Percentiles rank a stretch among this genome's conserved stretches.
These are phyloP conservation scores for Pollenia labialis DNA, from an alignment of 2,888 invertebrate genomes.

Conservation along the genomic window DNA sequence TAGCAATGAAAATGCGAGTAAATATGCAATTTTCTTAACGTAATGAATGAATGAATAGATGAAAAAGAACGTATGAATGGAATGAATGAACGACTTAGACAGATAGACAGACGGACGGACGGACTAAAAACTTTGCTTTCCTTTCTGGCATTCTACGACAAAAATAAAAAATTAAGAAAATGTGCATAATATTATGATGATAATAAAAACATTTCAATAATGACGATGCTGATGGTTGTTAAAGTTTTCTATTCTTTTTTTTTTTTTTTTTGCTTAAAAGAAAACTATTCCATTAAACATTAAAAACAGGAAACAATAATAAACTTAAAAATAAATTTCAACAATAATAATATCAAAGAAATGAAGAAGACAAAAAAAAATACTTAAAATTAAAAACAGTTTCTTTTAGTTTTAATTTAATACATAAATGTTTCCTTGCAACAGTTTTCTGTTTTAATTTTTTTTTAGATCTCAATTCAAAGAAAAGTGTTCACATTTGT, in stretches of 20 bases:
- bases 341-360: neutral
- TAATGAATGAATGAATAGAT: conserved; percentile 50
- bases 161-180: conserved; percentile 8
- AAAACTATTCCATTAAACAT: conserved; percentile 41
- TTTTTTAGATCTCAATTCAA: neutral
- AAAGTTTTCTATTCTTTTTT: conserved; percentile 16
- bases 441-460: conserved; percentile 9
- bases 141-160: neutral
- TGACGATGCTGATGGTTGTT: conserved; percentile 18
- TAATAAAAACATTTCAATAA: conserved; percentile 26
- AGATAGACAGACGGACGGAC: conserved; percentile 5
- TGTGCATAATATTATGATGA: neutral
- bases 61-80: neutral
- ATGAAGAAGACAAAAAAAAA: neutral
- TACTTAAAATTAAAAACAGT: conserved; percentile 15
- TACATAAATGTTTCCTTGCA: conserved; percentile 22
- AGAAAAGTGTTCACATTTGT: conserved; percentile 57
- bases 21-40: conserved; percentile 68
- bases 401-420: conserved; percentile 25
- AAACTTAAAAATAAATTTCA: conserved; percentile 29
- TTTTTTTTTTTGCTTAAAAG: conserved; percentile 21
- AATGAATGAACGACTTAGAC: neutral
- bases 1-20: conserved; percentile 48
- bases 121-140: conserved; percentile 5
- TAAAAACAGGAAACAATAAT: conserved; percentile 42